Evolutionary conservation across 2,888 invertebrate species (phyloP).

Genomic region (Amiota minor): DNA sequence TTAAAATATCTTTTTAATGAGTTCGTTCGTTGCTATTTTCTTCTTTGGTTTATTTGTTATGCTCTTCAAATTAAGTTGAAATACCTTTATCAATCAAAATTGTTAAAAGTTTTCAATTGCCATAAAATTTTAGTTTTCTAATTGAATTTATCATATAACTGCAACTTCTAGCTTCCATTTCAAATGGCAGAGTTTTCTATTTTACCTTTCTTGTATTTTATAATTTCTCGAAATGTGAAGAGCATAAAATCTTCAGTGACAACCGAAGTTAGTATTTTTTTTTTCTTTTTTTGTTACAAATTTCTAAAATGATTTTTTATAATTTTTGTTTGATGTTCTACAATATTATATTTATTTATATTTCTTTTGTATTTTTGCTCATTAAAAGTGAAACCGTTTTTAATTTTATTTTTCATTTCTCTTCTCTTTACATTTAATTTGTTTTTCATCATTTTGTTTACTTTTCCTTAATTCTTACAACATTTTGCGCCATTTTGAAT

Average conservation of each 20-base stretch:
- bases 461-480: background rate
- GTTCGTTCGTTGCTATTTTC: background rate
- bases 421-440: conserved; percentile 30
- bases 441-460: background rate
- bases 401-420: conserved; percentile 49
- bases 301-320: background rate
- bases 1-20: too few relatives aligned
- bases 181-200: too few relatives aligned
- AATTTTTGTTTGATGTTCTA: background rate
- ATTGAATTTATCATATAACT: too few relatives aligned
- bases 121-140: too few relatives aligned
- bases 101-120: too few relatives aligned
- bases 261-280: background rate
- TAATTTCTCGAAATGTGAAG: too few relatives aligned
- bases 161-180: too few relatives aligned
- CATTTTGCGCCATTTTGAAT: background rate
- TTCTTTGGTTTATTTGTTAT: background rate
- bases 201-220: too few relatives aligned
- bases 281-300: background rate
- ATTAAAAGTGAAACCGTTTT: conserved; percentile 67
- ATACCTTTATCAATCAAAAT: too few relatives aligned
- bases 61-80: too few relatives aligned
- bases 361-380: conserved; percentile 22
- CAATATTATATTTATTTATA: background rate
- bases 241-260: too few relatives aligned